A percentile compares a stretch with the other conserved stretches of the same genome.
Evolutionary conservation across 2,888 invertebrate genomes (phyloP).

Genomic region (Orgyia antiqua): DNA sequence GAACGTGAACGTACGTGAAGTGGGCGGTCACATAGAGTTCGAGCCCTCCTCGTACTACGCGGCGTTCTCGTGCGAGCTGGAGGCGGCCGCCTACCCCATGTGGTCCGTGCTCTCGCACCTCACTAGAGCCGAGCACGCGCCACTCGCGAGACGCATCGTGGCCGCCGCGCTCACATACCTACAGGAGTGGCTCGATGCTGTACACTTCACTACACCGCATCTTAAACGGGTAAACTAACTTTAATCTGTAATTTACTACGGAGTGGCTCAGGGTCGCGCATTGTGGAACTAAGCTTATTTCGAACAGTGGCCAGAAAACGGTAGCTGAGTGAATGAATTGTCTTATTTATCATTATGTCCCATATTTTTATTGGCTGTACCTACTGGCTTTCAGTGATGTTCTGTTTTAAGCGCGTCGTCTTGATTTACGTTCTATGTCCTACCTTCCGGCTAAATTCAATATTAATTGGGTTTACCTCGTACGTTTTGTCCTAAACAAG

Average conservation of each 20-base stretch:
- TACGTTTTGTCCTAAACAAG: no score
- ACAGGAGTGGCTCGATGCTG: conserved; percentile 92
- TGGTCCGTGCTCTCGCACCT: conserved; percentile 97
- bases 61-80: conserved; percentile 97
- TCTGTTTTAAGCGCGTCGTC: no score
- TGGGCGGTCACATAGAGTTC: conserved; percentile 95
- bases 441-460: no score
- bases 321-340: no score
- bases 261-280: conserved; percentile 93
- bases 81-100: conserved; percentile 98
- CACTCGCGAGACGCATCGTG: conserved; percentile 86
- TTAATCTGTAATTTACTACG: conserved; percentile 5
- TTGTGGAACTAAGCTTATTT: no score
- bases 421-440: no score
- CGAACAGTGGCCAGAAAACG: no score
- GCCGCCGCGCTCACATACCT: conserved; percentile 87
- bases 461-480: no score
- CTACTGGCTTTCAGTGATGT: no score
- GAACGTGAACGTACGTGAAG: conserved; percentile 96
- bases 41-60: conserved; percentile 98
- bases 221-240: conserved; percentile 68
- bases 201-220: conserved; percentile 82
- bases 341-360: no score
- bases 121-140: conserved; percentile 83
- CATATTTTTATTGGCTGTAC: no score